Conservation (phyloP, 2,888 invertebrate species). For the Epinotia bilunana region DNA sequence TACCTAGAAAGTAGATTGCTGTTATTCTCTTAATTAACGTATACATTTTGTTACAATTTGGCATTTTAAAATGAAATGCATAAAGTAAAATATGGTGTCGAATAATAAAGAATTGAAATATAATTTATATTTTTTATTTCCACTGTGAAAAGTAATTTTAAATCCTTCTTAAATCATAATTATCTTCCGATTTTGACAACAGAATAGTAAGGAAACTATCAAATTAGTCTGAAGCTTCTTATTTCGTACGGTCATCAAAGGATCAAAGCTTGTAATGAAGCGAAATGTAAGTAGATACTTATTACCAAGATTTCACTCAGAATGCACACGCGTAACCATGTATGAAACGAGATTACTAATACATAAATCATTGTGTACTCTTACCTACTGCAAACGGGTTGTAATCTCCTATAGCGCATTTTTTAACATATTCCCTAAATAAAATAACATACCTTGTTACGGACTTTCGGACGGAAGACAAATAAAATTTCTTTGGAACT, state of each 20-base stretch:
- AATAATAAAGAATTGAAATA: slow-evolving; percentile 73
- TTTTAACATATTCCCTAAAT: no score
- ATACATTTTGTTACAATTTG: slow-evolving; percentile 83
- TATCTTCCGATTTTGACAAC: neutral
- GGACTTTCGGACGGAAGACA: no score
- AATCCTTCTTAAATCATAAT: neutral
- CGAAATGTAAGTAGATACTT: no score
- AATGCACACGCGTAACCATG: no score
- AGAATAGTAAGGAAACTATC: neutral
- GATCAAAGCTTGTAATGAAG: no score
- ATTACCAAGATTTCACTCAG: no score
- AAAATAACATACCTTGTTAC: no score
- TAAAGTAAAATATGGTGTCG: slow-evolving; percentile 73
- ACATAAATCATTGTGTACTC: no score
- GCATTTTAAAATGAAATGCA: slow-evolving; percentile 76
- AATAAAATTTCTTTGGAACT: no score
- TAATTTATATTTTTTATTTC: slow-evolving; percentile 41
- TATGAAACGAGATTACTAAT: no score
- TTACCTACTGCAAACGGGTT: no score
- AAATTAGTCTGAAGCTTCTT: neutral
- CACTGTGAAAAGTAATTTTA: neutral
- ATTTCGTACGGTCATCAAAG: neutral
- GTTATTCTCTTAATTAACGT: slow-evolving; percentile 49
- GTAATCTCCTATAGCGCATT: no score
- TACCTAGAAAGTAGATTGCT: slow-evolving; percentile 21